Evolutionary conservation across 2,888 invertebrate genomes (phyloP).

Genomic region (Callyntrura sp.): DNA sequence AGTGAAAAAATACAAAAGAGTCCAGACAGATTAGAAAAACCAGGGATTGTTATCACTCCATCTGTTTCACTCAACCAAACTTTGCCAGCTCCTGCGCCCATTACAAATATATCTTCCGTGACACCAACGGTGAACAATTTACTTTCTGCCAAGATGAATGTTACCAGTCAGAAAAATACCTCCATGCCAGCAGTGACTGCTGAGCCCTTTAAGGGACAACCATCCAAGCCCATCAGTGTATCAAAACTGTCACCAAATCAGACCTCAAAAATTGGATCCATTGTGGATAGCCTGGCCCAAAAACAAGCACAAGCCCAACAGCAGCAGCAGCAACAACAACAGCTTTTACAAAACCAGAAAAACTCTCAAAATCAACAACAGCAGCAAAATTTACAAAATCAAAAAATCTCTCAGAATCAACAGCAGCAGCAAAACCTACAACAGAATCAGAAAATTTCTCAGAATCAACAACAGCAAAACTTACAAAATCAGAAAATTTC

Average conservation of each 20-base stretch:
- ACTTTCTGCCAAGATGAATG: slow-evolving; percentile 61
- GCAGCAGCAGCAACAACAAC: slow-evolving; percentile 60
- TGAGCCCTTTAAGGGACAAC: slow-evolving; percentile 71
- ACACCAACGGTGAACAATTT: slow-evolving; percentile 32
- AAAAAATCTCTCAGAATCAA: slow-evolving; percentile 54
- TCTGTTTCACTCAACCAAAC: slow-evolving; percentile 21
- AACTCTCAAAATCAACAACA: slow-evolving; percentile 52
- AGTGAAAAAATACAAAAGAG: slow-evolving; percentile 58
- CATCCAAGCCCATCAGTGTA: slow-evolving; percentile 70
- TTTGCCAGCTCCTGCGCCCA: not conserved
- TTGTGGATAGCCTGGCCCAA: slow-evolving; percentile 82
- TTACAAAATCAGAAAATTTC: slow-evolving; percentile 58
- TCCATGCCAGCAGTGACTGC: not conserved
- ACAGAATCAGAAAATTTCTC: slow-evolving; percentile 56
- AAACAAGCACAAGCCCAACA: slow-evolving; percentile 80
- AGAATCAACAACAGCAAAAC: slow-evolving; percentile 52
- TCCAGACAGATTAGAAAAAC: slow-evolving; percentile 54
- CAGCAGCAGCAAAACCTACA: slow-evolving; percentile 48
- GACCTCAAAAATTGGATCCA: slow-evolving; percentile 80
- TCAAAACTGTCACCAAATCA: slow-evolving; percentile 77
- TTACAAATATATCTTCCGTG: not conserved
- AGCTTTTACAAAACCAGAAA: slow-evolving; percentile 33
- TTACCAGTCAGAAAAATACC: slow-evolving; percentile 29
- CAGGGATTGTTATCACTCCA: slow-evolving; percentile 44
- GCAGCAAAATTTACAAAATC: too few species aligned